Evolutionary conservation across 2,888 invertebrate species (phyloP).

Genomic region (Amiota minor): DNA sequence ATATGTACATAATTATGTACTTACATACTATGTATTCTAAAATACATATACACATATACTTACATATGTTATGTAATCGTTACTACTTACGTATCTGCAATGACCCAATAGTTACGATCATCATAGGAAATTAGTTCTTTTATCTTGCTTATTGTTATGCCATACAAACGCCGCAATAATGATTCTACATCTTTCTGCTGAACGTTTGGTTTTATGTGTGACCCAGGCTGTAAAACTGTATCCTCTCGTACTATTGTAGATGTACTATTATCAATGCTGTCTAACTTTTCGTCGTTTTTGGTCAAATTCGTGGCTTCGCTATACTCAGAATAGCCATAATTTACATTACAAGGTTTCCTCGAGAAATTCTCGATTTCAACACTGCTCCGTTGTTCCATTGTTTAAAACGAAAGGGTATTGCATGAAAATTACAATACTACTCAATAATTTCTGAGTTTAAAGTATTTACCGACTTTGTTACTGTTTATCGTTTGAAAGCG

Average conservation of each 20-base stretch:
- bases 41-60: too few relatives aligned
- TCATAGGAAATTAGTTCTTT: slow-evolving; percentile 72
- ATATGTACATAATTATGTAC: too few relatives aligned
- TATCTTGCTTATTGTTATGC: slow-evolving; percentile 69
- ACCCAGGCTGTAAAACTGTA: slow-evolving; percentile 67
- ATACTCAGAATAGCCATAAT: slow-evolving; percentile 64
- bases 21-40: too few relatives aligned
- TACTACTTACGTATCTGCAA: slow-evolving; percentile 71
- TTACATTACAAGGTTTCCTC: slow-evolving; percentile 70
- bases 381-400: slow-evolving; percentile 67
- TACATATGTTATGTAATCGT: neutral
- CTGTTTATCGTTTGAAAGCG: too few relatives aligned
- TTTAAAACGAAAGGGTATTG: too few relatives aligned
- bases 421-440: too few relatives aligned
- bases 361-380: slow-evolving; percentile 68
- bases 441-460: too few relatives aligned
- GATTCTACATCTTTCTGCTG: slow-evolving; percentile 63
- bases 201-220: slow-evolving; percentile 70
- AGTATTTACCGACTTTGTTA: too few relatives aligned
- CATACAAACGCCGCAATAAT: slow-evolving; percentile 70
- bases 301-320: slow-evolving; percentile 29
- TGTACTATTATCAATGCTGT: slow-evolving; percentile 18
- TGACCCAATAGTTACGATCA: slow-evolving; percentile 71
- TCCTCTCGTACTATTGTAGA: slow-evolving; percentile 14
- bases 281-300: slow-evolving; percentile 32